Evolutionary conservation across 2,888 invertebrate species (phyloP), one percentile per base, ranked within the genome.

Genomic region (Micoletzkya japonica): DNA sequence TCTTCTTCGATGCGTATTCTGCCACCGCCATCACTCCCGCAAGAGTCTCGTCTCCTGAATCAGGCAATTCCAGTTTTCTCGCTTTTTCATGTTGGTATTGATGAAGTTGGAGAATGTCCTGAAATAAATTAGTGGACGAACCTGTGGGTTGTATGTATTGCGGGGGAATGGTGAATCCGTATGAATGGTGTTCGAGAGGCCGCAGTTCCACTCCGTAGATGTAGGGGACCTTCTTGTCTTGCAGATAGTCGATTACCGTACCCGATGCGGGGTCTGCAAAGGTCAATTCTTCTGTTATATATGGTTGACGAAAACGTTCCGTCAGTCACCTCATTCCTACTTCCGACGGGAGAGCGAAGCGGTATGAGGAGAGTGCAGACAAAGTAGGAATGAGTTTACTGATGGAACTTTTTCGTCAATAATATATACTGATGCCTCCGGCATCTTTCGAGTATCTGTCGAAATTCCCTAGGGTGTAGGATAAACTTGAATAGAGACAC

Each of bases 161-260:
- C 20, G 81, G 76, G 36, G 82, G 81, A 28, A 82, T 71, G 24
- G 76, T 75, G 75, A 83, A 83, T 3, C 77, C 82, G 56, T 74
- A 77, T 49, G 74, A 73, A 59, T 76, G 72, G 34, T 74, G 71
- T 30, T 81, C 81, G 64, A 73, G 73, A 17, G 84, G 82, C 32
- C 84, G 71, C 70, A 84, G 57, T 72, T 77, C 84, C 52, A 81
- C 76, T 17, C 80, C 81, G 70, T 82, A 82, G 56, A 83, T 82
- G 72, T 82, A 85, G 7, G 85, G 84, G 3, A 85, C 80, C 2
- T 79, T 80, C 20, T 73, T 73, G 54, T 78, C 74, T 64, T 84
- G 84, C 80, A 82, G 77, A 73, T 76, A 85, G 66, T 85, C 84
- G 61, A 85, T 84, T 50, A 76, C 77, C 0, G 85, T 85, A 26